Base-by-base conservation (phyloP, 2,113 vertebrate species). In the Phalacrocorax brasilianus region DNA sequence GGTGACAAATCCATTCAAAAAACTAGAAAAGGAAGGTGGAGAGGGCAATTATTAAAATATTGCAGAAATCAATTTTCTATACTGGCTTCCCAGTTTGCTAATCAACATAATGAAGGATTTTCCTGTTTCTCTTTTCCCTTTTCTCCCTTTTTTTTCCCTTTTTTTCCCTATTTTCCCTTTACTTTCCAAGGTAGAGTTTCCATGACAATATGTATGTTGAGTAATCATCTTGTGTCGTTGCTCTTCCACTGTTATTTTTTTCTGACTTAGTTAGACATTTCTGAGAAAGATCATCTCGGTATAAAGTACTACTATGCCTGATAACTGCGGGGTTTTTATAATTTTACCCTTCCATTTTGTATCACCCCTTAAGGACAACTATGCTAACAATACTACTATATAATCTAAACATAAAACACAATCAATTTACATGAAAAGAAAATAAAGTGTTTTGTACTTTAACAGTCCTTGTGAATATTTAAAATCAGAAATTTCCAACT, bases 11-110 rank as follows among this genome's bases (percentile, higher is more conserved):
- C 1, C 1, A 21, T 53, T 9, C 2, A 1, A 52, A 78, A 53
- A 53, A 59, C 1, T n/a, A 61, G 3, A 73, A 33, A 47, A 24
- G 2, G 2, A 70, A 24, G 0, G 0, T 17, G 5, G 9, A 21
- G 2, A 4, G 6, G 2, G 7, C 1, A n/a, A 53, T 21, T 76
- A 22, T 7, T 40, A 50, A 50, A 59, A 44, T 14, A n/a, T 16
- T n/a, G 1, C 2, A 73, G 12, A 65, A 86, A 62, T 20, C 0
- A 11, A 1, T 33, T 47, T 66, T 71, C 6, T 40, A 11, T 67
- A 50, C 24, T 63, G 9, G 2, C 1, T 82, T 75, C 2, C 4
- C 3, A 53, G 8, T 35, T 75, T 74, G 4, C 53, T 22, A 21
- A 8, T 40, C 14, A 79, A 32, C 5, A 30, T 53, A 21, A 1